Evolutionary conservation across 2,113 vertebrate genomes (phyloP).

Genomic region (Tenebrosternarchus preto): DNA sequence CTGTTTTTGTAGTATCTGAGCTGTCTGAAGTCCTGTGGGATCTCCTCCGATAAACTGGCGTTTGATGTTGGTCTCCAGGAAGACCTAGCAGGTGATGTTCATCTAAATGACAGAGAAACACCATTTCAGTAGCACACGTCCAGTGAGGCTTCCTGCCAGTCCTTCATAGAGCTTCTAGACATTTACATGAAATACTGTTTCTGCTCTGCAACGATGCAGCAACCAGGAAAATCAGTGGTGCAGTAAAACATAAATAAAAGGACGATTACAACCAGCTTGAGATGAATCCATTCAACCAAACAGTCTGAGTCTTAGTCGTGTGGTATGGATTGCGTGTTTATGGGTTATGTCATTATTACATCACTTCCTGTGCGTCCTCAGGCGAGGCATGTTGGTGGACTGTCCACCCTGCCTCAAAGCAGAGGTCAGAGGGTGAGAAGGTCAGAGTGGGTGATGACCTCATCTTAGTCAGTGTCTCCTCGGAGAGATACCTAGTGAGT

Average conservation of each 20-base stretch:
- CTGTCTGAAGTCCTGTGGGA: slow-evolving; percentile 87
- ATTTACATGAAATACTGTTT: no score
- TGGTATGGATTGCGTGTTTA: no score
- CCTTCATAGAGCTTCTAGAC: no score
- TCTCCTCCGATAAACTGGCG: slow-evolving; percentile 89
- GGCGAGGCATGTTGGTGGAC: slow-evolving; percentile 84
- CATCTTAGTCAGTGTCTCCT: slow-evolving; percentile 91
- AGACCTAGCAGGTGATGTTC: slow-evolving; percentile 78
- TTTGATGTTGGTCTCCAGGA: slow-evolving; percentile 94
- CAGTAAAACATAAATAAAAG: no score
- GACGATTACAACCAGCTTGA: no score
- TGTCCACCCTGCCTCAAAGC: slow-evolving; percentile 74
- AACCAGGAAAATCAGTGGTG: no score
- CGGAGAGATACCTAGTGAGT: slow-evolving; percentile 94
- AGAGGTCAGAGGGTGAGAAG: slow-evolving; percentile 94
- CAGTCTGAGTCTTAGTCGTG: no score
- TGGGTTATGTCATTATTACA: no score
- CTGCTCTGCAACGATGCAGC: no score
- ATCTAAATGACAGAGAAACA: neutral
- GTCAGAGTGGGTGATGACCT: slow-evolving; percentile 93
- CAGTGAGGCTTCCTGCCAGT: no score
- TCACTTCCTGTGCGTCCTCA: slow-evolving; percentile 37
- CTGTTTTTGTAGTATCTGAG: slow-evolving; percentile 81
- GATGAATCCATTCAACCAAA: no score
- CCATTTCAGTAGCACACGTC: no score